Evolutionary conservation across 2,888 invertebrate genomes (phyloP), one percentile per base, ranked within the genome.

Genomic region (Plutella xylostella): DNA sequence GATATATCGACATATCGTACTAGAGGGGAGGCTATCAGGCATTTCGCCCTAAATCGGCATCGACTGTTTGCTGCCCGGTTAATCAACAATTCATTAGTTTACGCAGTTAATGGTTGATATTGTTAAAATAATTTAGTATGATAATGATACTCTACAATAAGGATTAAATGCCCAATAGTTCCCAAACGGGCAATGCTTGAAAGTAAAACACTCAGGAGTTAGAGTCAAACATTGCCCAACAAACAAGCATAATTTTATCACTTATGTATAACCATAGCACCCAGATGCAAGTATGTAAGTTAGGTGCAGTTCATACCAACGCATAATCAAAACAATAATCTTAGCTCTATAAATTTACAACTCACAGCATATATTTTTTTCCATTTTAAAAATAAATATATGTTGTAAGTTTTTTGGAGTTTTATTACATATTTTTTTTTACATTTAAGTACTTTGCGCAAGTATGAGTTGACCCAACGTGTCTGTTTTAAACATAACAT

Each of bases 81-180:
- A 80, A 80, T 80, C 58, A 63, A 76, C 73, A 72, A 63, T 69
- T 68, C 56, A 83, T 83, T 82, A 82, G 83, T 83, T 76, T 71
- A 82, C 82, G 75, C 68, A 73, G 83, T 82, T 83, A 83, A 82
- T 83, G 82, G 77, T 78, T 80, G 79, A 76, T 73, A 68, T 74
- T 80, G 80, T 82, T 82, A 82, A 79, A 76, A 72, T 76, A 75
- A 80, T 80, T 82, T 82, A 82, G 83, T 82, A 78, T 83, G 80
- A 79, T 77, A 79, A 80, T 80, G 82, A 76, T 75, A 77, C 69
- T 78, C 80, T 82, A 82, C 79, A 74, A 71, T 75, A 83, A 82
- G 78, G 76, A 83, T 84, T 84, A 84, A 82, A 85, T 84, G 85
- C 85, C 85, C 85, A 84, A 85, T 82, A 84, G 84, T 82, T 78